A percentile compares a stretch with the other conserved stretches of the same genome.
Evolutionary conservation across 1,140 invertebrate species (phyloP).

Genomic region (Triops cancriformis): DNA sequence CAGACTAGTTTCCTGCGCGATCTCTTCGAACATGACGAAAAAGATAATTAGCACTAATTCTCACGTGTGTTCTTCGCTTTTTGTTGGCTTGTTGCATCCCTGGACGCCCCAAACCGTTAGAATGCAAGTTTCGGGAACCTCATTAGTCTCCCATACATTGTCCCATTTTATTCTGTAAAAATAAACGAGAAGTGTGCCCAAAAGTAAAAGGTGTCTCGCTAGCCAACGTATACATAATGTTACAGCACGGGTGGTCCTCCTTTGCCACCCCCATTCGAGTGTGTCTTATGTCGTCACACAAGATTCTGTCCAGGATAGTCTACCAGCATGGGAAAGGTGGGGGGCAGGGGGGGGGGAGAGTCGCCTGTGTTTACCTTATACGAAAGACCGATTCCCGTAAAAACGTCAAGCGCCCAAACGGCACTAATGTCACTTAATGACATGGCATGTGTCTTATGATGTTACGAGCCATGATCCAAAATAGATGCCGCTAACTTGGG

Average conservation of each 20-base stretch:
- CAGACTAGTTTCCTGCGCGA: neutral
- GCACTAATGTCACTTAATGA: constrained; percentile 14
- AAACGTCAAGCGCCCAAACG: neutral
- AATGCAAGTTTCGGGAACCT: neutral
- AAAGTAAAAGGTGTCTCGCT: constrained; percentile 11
- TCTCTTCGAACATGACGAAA: neutral
- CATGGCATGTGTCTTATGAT: constrained; percentile 4
- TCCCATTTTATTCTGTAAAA: constrained; percentile 5
- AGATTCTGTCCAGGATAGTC: neutral
- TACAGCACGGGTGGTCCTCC: neutral
- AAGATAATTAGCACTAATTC: constrained; percentile 2
- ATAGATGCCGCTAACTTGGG: neutral
- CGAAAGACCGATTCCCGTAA: neutral
- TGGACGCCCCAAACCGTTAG: neutral
- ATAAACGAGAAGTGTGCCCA: neutral
- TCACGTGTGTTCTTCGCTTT: neutral
- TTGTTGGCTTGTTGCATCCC: neutral
- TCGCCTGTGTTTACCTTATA: neutral
- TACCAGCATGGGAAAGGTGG: neutral
- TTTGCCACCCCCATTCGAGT: neutral
- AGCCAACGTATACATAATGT: constrained; percentile 1
- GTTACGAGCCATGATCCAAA: constrained; percentile 1
- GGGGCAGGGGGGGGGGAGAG: neutral
- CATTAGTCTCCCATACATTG: constrained; percentile 11
- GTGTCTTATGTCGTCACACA: neutral